These are phyloP conservation scores for Drosophila yooni DNA, from an alignment of 2,888 invertebrate species.

Conservation along the genomic window DNA sequence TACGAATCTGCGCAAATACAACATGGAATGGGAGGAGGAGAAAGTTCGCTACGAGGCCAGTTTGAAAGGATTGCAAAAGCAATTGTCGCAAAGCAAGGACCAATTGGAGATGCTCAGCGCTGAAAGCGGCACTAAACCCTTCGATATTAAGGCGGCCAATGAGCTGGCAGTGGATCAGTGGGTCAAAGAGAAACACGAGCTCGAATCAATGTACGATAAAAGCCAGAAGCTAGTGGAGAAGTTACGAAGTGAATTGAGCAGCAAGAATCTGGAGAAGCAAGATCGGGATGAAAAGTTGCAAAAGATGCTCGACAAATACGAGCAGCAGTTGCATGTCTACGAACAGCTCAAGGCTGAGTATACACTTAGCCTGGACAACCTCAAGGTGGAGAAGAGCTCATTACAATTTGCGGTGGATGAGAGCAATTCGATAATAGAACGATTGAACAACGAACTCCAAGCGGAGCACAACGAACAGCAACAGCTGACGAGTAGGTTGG, in stretches of 20 bases:
- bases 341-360: constrained; percentile 27
- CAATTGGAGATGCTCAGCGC: constrained; percentile 16
- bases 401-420: constrained; percentile 29
- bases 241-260: constrained; percentile 23
- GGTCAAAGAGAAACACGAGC: constrained; percentile 46
- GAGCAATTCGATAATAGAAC: constrained; percentile 12
- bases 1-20: constrained; percentile 68
- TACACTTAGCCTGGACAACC: constrained; percentile 11
- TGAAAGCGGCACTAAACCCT: constrained; percentile 27
- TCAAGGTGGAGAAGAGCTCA: constrained; percentile 33
- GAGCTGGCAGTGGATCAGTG: constrained; percentile 25
- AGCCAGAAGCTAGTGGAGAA: constrained; percentile 45
- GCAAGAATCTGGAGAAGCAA: not conserved
- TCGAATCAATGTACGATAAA: constrained; percentile 44
- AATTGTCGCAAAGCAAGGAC: constrained; percentile 30
- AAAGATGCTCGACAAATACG: constrained; percentile 30
- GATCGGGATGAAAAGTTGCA: not conserved
- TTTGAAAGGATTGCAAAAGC: constrained; percentile 39
- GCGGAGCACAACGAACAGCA: constrained; percentile 24
- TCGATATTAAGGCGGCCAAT: constrained; percentile 18
- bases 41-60: constrained; percentile 51
- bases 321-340: constrained; percentile 29
- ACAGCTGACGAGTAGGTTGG: not conserved
- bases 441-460: constrained; percentile 17
- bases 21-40: constrained; percentile 62